phyloP scores from a whole-genome alignment of 2,113 vertebrate genomes.

The Corapipo altera region DNA sequence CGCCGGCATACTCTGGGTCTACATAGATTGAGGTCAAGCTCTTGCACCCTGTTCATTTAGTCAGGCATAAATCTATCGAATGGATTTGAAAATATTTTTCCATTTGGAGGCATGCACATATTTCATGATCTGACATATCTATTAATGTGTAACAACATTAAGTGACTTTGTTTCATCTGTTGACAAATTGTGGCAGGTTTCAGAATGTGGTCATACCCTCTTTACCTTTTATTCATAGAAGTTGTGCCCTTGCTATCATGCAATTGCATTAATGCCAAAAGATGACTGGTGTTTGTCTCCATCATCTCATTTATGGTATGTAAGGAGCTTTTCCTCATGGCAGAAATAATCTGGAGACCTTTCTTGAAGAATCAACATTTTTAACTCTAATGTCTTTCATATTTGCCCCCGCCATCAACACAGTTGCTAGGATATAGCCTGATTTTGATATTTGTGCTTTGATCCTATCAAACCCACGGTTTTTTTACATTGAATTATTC shows the following conservation, averaged over 20 bases:
- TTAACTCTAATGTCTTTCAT: not conserved
- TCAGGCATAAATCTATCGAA: not conserved
- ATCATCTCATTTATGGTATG: not conserved
- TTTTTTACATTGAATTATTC: not conserved
- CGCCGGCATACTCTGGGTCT: accelerated
- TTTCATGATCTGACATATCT: not conserved
- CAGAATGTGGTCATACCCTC: not conserved
- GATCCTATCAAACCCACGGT: not conserved
- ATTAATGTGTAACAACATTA: not conserved
- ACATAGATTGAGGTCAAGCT: not conserved
- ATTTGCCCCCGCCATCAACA: not conserved
- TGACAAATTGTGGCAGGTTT: not conserved
- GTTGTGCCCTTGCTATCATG: not conserved
- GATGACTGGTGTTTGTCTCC: not conserved
- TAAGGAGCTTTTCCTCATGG: not conserved
- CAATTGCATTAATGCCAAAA: not conserved
- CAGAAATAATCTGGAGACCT: slow-evolving; percentile 6
- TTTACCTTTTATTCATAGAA: not conserved
- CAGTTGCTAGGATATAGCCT: not conserved
- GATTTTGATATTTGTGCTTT: not conserved
- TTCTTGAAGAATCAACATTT: slow-evolving; percentile 4
- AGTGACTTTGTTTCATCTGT: not conserved
- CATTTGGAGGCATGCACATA: not conserved
- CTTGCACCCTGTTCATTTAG: not conserved
- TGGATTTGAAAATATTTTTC: not conserved